These are phyloP conservation scores for Saccopteryx leptura DNA, from an alignment of 2,113 vertebrate species.

Conservation along the genomic window DNA sequence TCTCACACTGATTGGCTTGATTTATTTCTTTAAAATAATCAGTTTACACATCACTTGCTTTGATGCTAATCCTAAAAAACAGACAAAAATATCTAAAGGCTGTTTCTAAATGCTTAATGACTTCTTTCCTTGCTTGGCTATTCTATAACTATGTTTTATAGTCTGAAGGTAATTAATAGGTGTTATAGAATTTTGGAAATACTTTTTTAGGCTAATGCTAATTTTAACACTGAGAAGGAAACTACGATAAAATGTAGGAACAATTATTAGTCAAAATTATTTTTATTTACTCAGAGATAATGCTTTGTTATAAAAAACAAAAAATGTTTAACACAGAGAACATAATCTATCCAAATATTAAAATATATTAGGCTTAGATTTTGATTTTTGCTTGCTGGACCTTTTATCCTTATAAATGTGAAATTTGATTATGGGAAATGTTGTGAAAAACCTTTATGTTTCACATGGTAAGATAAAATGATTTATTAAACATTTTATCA, in stretches of 20 bases:
- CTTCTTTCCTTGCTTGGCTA: neutral
- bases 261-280: slow-evolving; percentile 39
- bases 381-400: neutral
- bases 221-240: neutral
- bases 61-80: neutral
- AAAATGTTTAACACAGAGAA: slow-evolving; percentile 32
- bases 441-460: slow-evolving; percentile 28
- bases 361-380: neutral
- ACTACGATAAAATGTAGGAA: neutral
- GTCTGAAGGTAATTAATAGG: neutral
- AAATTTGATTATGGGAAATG: neutral
- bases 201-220: neutral
- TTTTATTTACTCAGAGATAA: slow-evolving; percentile 6
- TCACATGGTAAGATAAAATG: neutral
- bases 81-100: neutral
- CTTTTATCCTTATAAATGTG: neutral
- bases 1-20: neutral
- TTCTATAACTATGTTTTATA: neutral
- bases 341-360: neutral
- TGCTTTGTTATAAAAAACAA: slow-evolving; percentile 6
- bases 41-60: neutral
- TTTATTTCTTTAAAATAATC: slow-evolving; percentile 44
- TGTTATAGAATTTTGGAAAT: neutral
- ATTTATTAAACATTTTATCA: slow-evolving; percentile 50
- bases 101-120: neutral